Percentiles rank a stretch among this genome's conserved stretches.
Conservation (phyloP, 2,113 vertebrate genomes). For the Pyxicephalus adspersus region DNA sequence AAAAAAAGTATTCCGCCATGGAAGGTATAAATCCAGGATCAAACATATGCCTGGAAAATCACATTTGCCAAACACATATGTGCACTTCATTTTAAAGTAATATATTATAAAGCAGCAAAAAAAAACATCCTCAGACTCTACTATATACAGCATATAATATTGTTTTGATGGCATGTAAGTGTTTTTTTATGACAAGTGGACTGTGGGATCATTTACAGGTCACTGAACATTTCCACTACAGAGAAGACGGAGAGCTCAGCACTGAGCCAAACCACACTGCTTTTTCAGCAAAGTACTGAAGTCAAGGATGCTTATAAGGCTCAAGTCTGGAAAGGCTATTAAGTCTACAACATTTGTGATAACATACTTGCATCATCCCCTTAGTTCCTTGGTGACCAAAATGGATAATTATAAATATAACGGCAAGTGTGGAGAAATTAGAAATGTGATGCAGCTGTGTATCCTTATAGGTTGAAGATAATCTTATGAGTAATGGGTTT, state of each 20-base stretch:
- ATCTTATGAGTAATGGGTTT: no score
- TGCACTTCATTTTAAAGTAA: constrained; percentile 14
- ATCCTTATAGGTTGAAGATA: no score
- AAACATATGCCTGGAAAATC: not conserved
- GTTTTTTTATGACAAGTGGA: constrained; percentile 54
- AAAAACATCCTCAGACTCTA: not conserved
- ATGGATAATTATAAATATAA: constrained; percentile 35
- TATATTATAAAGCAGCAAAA: not conserved
- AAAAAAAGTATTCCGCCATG: not conserved
- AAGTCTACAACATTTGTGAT: constrained; percentile 49
- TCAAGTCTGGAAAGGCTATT: constrained; percentile 54
- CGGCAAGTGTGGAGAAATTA: constrained; percentile 25
- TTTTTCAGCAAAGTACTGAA: constrained; percentile 40
- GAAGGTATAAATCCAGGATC: not conserved
- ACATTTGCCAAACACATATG: constrained; percentile 3
- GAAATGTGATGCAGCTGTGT: not conserved
- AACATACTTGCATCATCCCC: constrained; percentile 47
- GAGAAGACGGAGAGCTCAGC: constrained; percentile 37
- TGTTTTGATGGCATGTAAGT: constrained; percentile 44
- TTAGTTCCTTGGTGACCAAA: constrained; percentile 22
- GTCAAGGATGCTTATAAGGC: constrained; percentile 47
- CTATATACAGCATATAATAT: constrained; percentile 32
- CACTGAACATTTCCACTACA: constrained; percentile 50
- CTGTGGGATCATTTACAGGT: constrained; percentile 52
- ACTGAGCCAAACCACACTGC: constrained; percentile 50